Evolutionary conservation across 2,113 vertebrate genomes (phyloP).

Genomic region (Galemys pyrenaicus): DNA sequence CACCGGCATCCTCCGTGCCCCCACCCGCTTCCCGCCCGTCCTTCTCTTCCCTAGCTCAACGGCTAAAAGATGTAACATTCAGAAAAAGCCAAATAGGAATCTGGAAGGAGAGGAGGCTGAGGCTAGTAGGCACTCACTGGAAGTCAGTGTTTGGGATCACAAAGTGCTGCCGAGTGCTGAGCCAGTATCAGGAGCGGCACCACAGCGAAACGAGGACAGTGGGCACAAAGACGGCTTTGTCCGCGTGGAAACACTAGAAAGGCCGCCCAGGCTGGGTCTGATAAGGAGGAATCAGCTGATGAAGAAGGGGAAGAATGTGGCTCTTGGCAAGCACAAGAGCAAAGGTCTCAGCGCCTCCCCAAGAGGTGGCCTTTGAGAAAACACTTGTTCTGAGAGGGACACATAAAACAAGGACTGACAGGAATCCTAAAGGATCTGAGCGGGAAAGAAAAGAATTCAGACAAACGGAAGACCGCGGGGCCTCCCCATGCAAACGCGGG

Average conservation of each 20-base stretch:
- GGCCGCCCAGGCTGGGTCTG: background rate
- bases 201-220: slow-evolving; percentile 20
- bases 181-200: background rate
- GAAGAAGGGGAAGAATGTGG: background rate
- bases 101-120: no score
- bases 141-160: slow-evolving; percentile 19
- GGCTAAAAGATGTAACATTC: no score
- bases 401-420: background rate
- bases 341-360: background rate
- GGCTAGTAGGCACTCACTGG: no score
- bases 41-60: no score
- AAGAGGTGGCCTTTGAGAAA: background rate
- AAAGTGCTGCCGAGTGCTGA: background rate
- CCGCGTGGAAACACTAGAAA: slow-evolving; percentile 25
- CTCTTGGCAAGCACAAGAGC: slow-evolving; percentile 1
- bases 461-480: background rate
- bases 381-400: background rate
- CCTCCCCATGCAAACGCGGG: background rate
- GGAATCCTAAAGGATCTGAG: background rate
- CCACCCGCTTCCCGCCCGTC: no score
- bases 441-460: background rate
- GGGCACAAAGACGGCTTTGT: slow-evolving; percentile 19
- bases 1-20: no score
- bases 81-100: background rate
- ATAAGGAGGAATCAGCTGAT: slow-evolving; percentile 33